Evolutionary conservation across 2,113 vertebrate species (phyloP).

Genomic region (Smithornis capensis): DNA sequence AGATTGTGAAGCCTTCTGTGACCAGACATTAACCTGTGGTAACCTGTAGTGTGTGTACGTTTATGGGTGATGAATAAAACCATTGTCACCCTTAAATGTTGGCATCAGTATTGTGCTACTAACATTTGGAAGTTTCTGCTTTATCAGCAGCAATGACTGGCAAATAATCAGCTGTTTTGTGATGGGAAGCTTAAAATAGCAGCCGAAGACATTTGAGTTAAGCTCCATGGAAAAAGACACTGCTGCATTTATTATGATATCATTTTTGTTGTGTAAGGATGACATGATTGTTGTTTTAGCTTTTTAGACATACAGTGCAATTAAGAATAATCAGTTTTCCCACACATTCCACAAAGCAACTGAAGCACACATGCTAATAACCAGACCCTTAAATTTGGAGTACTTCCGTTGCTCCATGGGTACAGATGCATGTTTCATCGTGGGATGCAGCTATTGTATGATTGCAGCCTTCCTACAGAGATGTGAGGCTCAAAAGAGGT

Average conservation of each 20-base stretch:
- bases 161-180: conserved; percentile 65
- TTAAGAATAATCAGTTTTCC: conserved; percentile 66
- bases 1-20: conserved; percentile 38
- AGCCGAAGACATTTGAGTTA: conserved; percentile 41
- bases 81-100: conserved; percentile 66
- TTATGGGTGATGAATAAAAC: conserved; percentile 67
- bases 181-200: conserved; percentile 54
- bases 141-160: conserved; percentile 67
- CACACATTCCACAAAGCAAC: conserved; percentile 59
- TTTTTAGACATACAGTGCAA: conserved; percentile 55
- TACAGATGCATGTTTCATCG: not conserved
- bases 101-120: conserved; percentile 61
- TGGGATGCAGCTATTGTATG: not conserved
- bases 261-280: conserved; percentile 50
- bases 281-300: conserved; percentile 51
- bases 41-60: conserved; percentile 56
- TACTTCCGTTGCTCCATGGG: not conserved
- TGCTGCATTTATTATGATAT: conserved; percentile 54
- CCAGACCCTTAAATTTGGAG: not conserved
- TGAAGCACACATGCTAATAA: conserved; percentile 48
- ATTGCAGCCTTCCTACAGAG: not conserved
- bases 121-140: conserved; percentile 69
- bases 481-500: not conserved
- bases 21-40: conserved; percentile 57
- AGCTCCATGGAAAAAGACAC: conserved; percentile 48